These are phyloP conservation scores for Lottia gigantea DNA, from an alignment of 2,888 invertebrate genomes.

Conservation along the genomic window DNA sequence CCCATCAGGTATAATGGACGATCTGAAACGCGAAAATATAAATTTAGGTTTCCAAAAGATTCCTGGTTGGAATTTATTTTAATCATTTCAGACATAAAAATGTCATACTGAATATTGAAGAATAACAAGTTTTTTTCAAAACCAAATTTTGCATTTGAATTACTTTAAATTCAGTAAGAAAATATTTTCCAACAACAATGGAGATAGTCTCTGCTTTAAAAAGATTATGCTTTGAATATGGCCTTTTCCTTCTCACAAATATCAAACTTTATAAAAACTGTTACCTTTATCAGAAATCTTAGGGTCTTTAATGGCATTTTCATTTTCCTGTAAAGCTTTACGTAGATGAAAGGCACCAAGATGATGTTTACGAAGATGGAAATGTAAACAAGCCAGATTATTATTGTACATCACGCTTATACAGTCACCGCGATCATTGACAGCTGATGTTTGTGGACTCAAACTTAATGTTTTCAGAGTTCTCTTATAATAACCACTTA, in stretches of 20 bases:
- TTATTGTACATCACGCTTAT: conserved; percentile 79
- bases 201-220: too few relatives aligned
- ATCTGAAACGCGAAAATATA: conserved; percentile 58
- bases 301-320: conserved; percentile 61
- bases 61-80: too few relatives aligned
- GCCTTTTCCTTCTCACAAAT: too few relatives aligned
- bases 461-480: conserved; percentile 72
- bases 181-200: too few relatives aligned
- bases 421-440: conserved; percentile 73
- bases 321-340: conserved; percentile 82
- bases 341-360: conserved; percentile 83
- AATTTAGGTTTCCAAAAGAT: too few relatives aligned
- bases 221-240: too few relatives aligned
- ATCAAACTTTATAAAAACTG: background rate
- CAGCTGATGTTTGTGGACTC: conserved; percentile 44
- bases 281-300: conserved; percentile 35
- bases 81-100: too few relatives aligned
- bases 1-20: conserved; percentile 76
- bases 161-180: too few relatives aligned
- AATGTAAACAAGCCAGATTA: conserved; percentile 84
- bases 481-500: conserved; percentile 75
- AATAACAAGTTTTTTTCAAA: too few relatives aligned
- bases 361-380: conserved; percentile 83
- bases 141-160: too few relatives aligned
- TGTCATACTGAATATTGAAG: too few relatives aligned